Conservation (phyloP, 2,888 invertebrate genomes). For the Drosophila gaucha region DNA sequence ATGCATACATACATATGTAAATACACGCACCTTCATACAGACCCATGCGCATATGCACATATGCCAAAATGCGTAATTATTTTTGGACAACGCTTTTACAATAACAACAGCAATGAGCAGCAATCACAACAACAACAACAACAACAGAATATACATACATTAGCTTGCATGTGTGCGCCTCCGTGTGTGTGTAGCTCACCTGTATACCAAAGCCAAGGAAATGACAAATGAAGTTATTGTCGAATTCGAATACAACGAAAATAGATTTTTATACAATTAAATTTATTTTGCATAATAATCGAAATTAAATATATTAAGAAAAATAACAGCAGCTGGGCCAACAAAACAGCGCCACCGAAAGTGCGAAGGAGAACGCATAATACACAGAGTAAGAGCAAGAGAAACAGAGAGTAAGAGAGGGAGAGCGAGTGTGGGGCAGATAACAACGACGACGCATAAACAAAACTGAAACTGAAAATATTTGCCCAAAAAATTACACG, state of each 20-base stretch:
- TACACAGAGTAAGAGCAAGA: slow-evolving; percentile 4
- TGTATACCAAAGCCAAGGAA: slow-evolving; percentile 23
- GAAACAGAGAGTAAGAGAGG: slow-evolving; percentile 3
- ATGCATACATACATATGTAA: slow-evolving; percentile 5
- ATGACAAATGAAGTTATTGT: slow-evolving; percentile 31
- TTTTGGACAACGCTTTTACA: slow-evolving; percentile 36
- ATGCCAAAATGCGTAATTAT: slow-evolving; percentile 49
- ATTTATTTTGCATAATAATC: slow-evolving; percentile 16
- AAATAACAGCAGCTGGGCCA: slow-evolving; percentile 58
- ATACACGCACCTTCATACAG: background rate
- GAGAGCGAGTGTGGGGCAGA: slow-evolving; percentile 2
- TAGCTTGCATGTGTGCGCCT: slow-evolving; percentile 19
- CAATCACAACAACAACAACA: slow-evolving; percentile 7
- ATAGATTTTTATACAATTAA: slow-evolving; percentile 44
- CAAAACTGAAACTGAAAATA: slow-evolving; percentile 58
- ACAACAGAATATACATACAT: slow-evolving; percentile 6
- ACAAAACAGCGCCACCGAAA: slow-evolving; percentile 5
- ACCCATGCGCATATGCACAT: slow-evolving; percentile 22
- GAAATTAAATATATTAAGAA: slow-evolving; percentile 5
- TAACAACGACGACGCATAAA: slow-evolving; percentile 55
- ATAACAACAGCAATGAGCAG: background rate
- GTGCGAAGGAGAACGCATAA: background rate
- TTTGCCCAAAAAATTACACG: slow-evolving; percentile 53
- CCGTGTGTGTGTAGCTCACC: slow-evolving; percentile 20
- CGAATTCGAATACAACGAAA: slow-evolving; percentile 60